Conservation (phyloP, 2,113 vertebrate genomes). For the Balaeniceps rex region DNA sequence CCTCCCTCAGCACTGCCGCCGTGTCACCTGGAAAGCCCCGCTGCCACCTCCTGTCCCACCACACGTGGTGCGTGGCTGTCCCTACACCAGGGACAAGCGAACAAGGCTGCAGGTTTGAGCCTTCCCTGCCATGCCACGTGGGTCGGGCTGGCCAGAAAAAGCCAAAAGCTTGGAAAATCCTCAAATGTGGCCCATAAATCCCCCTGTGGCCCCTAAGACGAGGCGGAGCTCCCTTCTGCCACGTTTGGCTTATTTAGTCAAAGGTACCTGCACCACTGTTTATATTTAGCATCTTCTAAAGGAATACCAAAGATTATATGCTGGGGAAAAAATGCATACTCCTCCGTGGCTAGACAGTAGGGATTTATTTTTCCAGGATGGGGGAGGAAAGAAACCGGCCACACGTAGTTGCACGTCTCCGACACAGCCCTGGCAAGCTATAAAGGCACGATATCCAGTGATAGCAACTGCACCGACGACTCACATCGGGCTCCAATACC, state of each 20-base stretch:
- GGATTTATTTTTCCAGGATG: constrained; percentile 18
- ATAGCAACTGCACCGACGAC: not conserved
- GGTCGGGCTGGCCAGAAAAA: not conserved
- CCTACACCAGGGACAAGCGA: accelerated
- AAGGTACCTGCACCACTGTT: not conserved
- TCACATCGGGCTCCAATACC: not conserved
- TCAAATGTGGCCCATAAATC: not conserved
- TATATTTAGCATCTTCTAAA: not conserved
- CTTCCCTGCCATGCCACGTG: not conserved
- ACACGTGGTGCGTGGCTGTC: accelerated
- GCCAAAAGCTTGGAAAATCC: not conserved
- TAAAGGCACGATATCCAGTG: not conserved
- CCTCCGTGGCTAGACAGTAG: not conserved
- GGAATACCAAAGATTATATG: not conserved
- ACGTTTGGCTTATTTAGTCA: not conserved
- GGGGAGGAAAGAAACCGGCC: not conserved
- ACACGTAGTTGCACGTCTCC: not conserved
- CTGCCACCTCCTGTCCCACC: not conserved
- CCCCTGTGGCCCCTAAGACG: not conserved
- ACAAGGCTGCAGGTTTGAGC: not conserved
- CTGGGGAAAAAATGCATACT: not conserved
- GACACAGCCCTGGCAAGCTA: not conserved
- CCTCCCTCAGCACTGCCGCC: accelerated
- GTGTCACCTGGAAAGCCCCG: not conserved
- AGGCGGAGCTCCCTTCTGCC: not conserved